phyloP scores from a whole-genome alignment of 2,888 invertebrate species.

The Anorthoa munda region DNA sequence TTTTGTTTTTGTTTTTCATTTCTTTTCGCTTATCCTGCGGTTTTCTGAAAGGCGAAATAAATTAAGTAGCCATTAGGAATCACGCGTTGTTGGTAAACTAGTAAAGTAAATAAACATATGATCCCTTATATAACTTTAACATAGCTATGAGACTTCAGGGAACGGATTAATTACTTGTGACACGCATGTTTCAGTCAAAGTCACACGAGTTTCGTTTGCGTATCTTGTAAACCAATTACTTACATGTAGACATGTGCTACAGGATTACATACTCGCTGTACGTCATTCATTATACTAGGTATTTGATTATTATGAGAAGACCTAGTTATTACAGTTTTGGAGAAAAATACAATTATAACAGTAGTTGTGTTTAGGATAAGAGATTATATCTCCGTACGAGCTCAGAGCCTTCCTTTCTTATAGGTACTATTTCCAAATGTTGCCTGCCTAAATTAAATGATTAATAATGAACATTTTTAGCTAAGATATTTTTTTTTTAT shows the following conservation, averaged over 20 bases:
- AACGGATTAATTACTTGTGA: conserved; percentile 15
- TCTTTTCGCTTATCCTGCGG: neutral
- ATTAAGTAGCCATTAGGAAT: neutral
- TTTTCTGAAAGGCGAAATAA: neutral
- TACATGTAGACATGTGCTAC: neutral
- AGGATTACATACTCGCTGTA: neutral
- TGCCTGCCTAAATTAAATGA: too few relatives aligned
- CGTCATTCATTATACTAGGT: too few relatives aligned
- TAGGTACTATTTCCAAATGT: too few relatives aligned
- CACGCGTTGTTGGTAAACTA: neutral
- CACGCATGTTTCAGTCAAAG: conserved; percentile 18
- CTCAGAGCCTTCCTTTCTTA: too few relatives aligned
- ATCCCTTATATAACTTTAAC: neutral
- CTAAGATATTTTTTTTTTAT: too few relatives aligned
- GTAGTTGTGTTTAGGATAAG: too few relatives aligned
- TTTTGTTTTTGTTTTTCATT: neutral
- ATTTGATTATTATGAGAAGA: too few relatives aligned
- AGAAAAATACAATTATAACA: too few relatives aligned
- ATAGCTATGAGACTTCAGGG: conserved; percentile 13
- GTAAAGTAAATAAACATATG: conserved; percentile 8
- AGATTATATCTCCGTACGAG: too few relatives aligned
- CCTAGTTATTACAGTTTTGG: too few relatives aligned
- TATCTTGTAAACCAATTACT: conserved; percentile 1
- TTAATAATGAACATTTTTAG: too few relatives aligned
- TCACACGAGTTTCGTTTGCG: conserved; percentile 1